Base-by-base conservation (phyloP, 2,888 invertebrate species). In the Poecilus cupreus region DNA sequence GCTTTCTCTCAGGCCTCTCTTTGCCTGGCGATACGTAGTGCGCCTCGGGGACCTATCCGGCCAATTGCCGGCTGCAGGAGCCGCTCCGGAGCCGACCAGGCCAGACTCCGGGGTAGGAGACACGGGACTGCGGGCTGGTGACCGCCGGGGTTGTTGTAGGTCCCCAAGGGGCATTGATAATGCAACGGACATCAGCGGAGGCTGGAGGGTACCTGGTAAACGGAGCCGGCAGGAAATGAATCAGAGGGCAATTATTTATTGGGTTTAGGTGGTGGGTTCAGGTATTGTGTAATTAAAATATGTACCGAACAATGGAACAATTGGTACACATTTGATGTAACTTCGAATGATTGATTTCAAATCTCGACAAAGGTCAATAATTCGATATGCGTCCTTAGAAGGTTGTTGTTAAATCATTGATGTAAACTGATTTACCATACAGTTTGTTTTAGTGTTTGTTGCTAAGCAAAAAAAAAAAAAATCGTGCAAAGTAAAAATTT, bases 1-100 rank as follows among this genome's bases (percentile, higher is more conserved):
- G 72, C 43, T 3, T 10, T 43, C 13, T 43, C 32, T 0, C 6
- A 46, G 46, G 18, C 18, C 18, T 20, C 13, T 8, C 51, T 37
- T 16, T 43, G 18, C 43, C 22, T 70, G 39, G 46, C 22, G 20
- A 46, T 72, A 57, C 51, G 43, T 68, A 79, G 79, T 79, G 70
- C 57, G 20, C 79, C 79, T 68, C 10, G 16, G 79, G 79, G 79
- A 79, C 32, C 79, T 43, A 79, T 79, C 70, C 68, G 51, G 70
- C 68, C 79, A 79, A 79, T 79, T 79, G 79, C 49, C 43, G 46
- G 60, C n/a, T n/a, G n/a, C n/a, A n/a, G n/a, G n/a, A n/a, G n/a
- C n/a, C n/a, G n/a, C n/a, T n/a, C n/a, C n/a, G n/a, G n/a, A n/a
- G n/a, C n/a, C n/a, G n/a, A n/a, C n/a, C n/a, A n/a, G n/a, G n/a